phyloP scores from a whole-genome alignment of 2,113 vertebrate species.

The Perognathus longimembris region DNA sequence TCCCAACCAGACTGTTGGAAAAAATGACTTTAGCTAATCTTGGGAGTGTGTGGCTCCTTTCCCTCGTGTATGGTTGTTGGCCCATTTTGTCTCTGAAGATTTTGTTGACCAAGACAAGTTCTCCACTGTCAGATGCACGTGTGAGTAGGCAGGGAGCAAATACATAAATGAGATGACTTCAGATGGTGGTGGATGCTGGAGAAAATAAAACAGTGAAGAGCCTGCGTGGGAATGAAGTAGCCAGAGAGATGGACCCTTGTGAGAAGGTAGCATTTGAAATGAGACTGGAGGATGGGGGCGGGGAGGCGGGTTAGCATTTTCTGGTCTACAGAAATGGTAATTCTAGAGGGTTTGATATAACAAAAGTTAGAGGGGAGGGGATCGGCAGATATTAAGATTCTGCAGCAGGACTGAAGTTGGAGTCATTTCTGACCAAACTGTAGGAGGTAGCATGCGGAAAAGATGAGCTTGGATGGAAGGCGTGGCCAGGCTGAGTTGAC shows the following conservation, averaged over 20 bases:
- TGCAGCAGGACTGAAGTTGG: neutral
- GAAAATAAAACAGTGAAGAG: neutral
- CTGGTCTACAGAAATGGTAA: neutral
- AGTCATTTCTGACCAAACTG: rapidly evolving
- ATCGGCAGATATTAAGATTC: neutral
- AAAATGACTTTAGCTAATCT: neutral
- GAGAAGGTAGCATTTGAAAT: neutral
- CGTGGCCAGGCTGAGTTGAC: neutral
- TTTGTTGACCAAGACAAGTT: neutral
- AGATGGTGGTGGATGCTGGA: neutral
- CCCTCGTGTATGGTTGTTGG: neutral
- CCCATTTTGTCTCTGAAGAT: neutral
- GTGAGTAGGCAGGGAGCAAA: neutral
- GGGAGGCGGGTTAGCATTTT: neutral
- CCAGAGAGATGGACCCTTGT: neutral
- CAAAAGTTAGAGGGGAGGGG: neutral
- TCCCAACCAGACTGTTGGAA: neutral
- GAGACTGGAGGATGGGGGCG: neutral
- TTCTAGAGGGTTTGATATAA: neutral
- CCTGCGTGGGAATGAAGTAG: neutral
- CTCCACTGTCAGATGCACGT: neutral
- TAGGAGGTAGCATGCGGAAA: neutral
- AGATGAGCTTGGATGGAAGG: neutral
- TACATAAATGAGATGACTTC: neutral
- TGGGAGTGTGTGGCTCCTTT: neutral